These are phyloP conservation scores for Poecilia latipinna DNA, from an alignment of 2,113 vertebrate genomes.

Conservation along the genomic window DNA sequence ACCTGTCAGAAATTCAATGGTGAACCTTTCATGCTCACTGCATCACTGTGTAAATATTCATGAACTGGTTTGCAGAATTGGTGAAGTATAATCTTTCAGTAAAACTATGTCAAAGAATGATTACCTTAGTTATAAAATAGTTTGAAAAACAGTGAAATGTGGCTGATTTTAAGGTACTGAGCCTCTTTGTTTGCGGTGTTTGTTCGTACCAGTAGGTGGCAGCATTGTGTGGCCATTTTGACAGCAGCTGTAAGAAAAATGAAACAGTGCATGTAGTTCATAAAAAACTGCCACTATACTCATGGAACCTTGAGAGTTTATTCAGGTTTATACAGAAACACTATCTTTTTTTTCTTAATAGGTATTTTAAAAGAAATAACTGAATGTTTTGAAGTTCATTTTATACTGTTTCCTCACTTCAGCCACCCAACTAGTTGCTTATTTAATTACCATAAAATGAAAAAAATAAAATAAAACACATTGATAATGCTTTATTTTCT, in stretches of 20 bases:
- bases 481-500: not conserved
- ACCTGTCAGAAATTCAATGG: conserved; percentile 40
- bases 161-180: conserved; percentile 15
- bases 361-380: not conserved
- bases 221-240: conserved; percentile 31
- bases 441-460: too few species aligned
- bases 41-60: not conserved
- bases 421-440: too few species aligned
- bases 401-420: not conserved
- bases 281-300: not conserved
- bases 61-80: not conserved
- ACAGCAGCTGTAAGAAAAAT: not conserved
- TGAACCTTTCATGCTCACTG: conserved; percentile 5
- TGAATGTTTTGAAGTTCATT: not conserved
- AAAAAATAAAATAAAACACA: too few species aligned
- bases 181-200: not conserved
- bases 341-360: not conserved
- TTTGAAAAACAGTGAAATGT: conserved; percentile 21
- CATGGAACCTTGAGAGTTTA: too few species aligned
- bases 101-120: not conserved
- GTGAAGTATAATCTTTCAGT: not conserved
- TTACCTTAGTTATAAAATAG: not conserved
- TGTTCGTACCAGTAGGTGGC: conserved; percentile 48
- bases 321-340: too few species aligned
- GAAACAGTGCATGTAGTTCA: not conserved